These are phyloP conservation scores for Babyrousa celebensis DNA, from an alignment of 2,797 vertebrate species.

Conservation along the genomic window DNA sequence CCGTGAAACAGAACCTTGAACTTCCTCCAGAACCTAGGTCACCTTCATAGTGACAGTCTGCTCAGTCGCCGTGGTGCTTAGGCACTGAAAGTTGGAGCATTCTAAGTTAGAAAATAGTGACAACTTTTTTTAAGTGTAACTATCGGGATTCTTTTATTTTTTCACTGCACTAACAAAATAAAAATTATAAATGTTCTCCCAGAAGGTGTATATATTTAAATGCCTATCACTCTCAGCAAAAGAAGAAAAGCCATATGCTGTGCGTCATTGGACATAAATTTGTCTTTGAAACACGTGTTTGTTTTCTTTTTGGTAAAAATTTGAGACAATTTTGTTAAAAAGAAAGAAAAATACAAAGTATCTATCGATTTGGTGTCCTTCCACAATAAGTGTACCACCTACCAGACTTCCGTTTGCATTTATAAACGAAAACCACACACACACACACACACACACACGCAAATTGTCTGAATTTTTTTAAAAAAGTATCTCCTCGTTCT, in stretches of 20 bases:
- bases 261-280: neutral
- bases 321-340: neutral
- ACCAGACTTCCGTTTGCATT: neutral
- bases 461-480: neutral
- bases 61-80: neutral
- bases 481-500: neutral
- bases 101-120: neutral
- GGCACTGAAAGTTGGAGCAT: neutral
- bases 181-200: neutral
- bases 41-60: slow-evolving; percentile 54
- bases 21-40: slow-evolving; percentile 60
- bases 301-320: neutral
- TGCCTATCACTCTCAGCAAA: neutral
- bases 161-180: neutral
- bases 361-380: neutral
- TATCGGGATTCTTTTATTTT: neutral
- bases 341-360: neutral
- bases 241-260: neutral
- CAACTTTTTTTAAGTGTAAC: neutral
- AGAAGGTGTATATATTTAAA: neutral
- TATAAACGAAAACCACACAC: neutral
- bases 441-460: neutral
- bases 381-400: neutral
- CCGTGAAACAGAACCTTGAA: slow-evolving; percentile 65
- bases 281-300: neutral